Conservation (phyloP, 2,888 invertebrate genomes). For the Theretra japonica region DNA sequence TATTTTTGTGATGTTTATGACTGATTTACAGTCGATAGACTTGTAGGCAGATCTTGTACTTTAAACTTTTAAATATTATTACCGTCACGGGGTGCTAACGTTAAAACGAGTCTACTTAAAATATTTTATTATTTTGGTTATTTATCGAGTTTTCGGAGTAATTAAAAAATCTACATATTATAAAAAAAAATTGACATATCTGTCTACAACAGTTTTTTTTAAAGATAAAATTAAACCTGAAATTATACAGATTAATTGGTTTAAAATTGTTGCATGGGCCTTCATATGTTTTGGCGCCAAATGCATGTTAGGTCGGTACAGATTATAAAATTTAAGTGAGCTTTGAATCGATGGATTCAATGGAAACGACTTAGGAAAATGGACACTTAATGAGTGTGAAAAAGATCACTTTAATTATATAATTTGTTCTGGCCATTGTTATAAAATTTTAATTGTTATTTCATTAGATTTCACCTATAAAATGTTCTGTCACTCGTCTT, state of each 20-base stretch:
- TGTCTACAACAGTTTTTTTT: background rate
- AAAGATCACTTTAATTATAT: background rate
- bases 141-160: background rate
- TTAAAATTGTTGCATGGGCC: slow-evolving; percentile 55
- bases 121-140: background rate
- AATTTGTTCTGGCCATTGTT: slow-evolving; percentile 2
- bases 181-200: background rate
- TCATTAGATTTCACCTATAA: slow-evolving; percentile 70
- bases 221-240: slow-evolving; percentile 1
- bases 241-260: slow-evolving; percentile 4
- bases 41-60: slow-evolving; percentile 8
- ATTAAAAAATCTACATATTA: background rate
- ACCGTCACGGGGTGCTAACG: background rate
- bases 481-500: slow-evolving; percentile 51
- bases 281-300: slow-evolving; percentile 81
- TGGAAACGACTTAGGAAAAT: background rate
- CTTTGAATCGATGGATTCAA: background rate
- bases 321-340: slow-evolving; percentile 13
- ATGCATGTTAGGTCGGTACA: slow-evolving; percentile 13
- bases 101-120: slow-evolving; percentile 17
- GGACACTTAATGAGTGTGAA: background rate
- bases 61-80: background rate
- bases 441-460: slow-evolving; percentile 48
- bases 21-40: slow-evolving; percentile 14
- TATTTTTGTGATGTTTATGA: slow-evolving; percentile 12